A percentile compares a stretch with the other conserved stretches of the same genome.
Evolutionary conservation across 2,888 invertebrate genomes (phyloP).

Genomic region (Epinotia ramella): DNA sequence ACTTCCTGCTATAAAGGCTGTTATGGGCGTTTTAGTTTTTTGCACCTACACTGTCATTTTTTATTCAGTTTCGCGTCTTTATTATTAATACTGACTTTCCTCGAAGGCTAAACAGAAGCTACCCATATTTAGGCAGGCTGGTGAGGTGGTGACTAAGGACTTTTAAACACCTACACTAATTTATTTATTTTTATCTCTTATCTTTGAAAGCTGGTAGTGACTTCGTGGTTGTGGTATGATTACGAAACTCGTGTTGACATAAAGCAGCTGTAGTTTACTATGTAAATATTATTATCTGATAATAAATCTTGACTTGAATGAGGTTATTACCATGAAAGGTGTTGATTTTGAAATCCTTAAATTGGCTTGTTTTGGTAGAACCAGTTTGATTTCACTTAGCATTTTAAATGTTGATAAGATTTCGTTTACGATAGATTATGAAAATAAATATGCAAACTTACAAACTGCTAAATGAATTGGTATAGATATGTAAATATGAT

Average conservation of each 20-base stretch:
- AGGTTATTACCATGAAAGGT: constrained; percentile 2
- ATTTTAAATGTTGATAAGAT: constrained; percentile 2
- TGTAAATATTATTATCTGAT: constrained; percentile 37
- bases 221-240: constrained; percentile 7
- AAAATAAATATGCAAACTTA: background rate
- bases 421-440: background rate
- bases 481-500: background rate
- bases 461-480: background rate
- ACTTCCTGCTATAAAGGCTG: constrained; percentile 62
- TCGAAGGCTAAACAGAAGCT: constrained; percentile 23
- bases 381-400: background rate
- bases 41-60: constrained; percentile 21
- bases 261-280: constrained; percentile 36
- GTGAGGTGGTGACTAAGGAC: constrained; percentile 28
- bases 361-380: background rate
- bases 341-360: constrained; percentile 8
- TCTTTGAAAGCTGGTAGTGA: constrained; percentile 23
- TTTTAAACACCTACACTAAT: constrained; percentile 26
- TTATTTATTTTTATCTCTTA: constrained; percentile 43
- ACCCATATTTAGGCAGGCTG: constrained; percentile 21
- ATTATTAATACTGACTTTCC: constrained; percentile 32
- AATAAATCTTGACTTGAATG: constrained; percentile 11
- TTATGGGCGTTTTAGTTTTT: constrained; percentile 41
- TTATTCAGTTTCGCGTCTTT: constrained; percentile 23
- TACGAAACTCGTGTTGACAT: constrained; percentile 32